Conservation (phyloP, 2,797 vertebrate species). For the Kryptopterus vitreolus region DNA sequence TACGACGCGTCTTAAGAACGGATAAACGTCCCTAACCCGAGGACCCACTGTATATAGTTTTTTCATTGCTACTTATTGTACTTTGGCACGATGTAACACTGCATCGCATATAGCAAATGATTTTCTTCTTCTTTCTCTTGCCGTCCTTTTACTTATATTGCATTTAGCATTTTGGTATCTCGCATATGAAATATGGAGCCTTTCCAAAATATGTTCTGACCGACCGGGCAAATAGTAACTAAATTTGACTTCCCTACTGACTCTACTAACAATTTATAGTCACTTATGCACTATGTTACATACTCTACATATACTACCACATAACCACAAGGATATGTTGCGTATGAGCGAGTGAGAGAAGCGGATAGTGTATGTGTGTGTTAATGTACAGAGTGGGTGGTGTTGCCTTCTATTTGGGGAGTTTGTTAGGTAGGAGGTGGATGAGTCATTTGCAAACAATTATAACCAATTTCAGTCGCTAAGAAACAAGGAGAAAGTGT, state of each 20-base stretch:
- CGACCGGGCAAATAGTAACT: background rate
- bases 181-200: background rate
- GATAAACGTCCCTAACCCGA: too few species aligned
- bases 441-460: conserved; percentile 62
- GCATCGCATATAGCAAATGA: background rate
- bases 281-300: background rate
- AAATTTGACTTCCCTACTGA: background rate
- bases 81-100: background rate
- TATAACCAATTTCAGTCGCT: conserved; percentile 60
- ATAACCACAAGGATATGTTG: background rate
- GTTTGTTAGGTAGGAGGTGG: conserved; percentile 59
- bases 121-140: background rate
- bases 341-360: conserved; percentile 35
- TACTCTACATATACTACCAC: background rate
- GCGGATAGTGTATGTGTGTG: conserved; percentile 3
- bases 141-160: background rate
- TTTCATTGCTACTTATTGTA: background rate
- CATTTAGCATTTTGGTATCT: background rate
- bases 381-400: conserved; percentile 55
- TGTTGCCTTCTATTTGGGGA: conserved; percentile 60
- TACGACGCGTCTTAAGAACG: too few species aligned
- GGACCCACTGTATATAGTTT: background rate
- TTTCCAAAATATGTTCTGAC: background rate
- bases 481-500: conserved; percentile 58
- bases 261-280: background rate